These are phyloP conservation scores for Ceriagrion tenellum DNA, from an alignment of 2,888 invertebrate genomes.

Conservation along the genomic window DNA sequence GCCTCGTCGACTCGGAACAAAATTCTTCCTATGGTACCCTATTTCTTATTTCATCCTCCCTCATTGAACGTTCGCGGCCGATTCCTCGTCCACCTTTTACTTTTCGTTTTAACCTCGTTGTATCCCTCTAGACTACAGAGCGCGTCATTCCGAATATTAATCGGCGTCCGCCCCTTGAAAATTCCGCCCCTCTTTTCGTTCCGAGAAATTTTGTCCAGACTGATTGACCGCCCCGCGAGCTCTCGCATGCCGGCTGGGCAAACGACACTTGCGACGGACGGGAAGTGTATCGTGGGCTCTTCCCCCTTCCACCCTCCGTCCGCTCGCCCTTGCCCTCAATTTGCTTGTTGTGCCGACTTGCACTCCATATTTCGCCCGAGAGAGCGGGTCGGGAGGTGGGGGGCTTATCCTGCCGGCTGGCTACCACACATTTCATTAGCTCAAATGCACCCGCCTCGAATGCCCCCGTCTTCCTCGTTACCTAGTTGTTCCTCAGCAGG, in stretches of 20 bases:
- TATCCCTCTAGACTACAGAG: too few relatives aligned
- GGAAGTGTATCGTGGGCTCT: not conserved
- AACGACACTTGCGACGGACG: not conserved
- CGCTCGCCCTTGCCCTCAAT: slow-evolving; percentile 23
- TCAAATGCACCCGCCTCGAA: not conserved
- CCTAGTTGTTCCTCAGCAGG: not conserved
- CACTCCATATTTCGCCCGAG: not conserved
- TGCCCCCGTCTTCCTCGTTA: slow-evolving; percentile 38
- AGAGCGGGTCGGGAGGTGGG: not conserved
- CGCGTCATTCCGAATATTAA: too few relatives aligned
- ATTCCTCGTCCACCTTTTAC: too few relatives aligned
- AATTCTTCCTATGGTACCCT: too few relatives aligned
- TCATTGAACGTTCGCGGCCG: too few relatives aligned
- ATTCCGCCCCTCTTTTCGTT: not conserved
- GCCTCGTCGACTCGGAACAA: too few relatives aligned
- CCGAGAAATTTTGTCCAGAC: not conserved
- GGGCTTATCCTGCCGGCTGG: not conserved
- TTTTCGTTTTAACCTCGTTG: too few relatives aligned
- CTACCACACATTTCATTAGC: slow-evolving; percentile 21
- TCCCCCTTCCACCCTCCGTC: not conserved
- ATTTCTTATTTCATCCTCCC: too few relatives aligned
- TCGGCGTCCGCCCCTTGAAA: not conserved
- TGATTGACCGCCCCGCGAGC: too few relatives aligned
- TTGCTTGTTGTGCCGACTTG: not conserved
- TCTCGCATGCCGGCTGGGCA: too few relatives aligned